Evolutionary conservation across 2,113 vertebrate species (phyloP), one percentile per base, ranked within the genome.

Genomic region (Pangasianodon gigas): DNA sequence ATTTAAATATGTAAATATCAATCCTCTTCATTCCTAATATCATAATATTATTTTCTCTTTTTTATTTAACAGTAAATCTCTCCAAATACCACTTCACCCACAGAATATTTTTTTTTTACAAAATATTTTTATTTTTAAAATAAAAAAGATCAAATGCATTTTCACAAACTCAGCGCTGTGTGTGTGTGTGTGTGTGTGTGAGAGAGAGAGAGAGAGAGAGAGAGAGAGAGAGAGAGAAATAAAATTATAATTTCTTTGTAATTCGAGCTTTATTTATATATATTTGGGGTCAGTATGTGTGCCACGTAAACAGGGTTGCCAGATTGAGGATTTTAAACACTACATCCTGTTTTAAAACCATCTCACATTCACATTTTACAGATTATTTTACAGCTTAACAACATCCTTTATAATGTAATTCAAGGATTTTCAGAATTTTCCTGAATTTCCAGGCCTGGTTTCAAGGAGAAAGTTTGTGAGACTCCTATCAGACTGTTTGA

Each of bases 231-330:
- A 60, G 19, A 37, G 37, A 37, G 37, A 37, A 37, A 37, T 37
- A 37, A 37, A 37, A 37, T 37, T 37, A 37, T 37, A 37, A 37
- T 37, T 37, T 37, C 37, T 37, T 37, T 37, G 37, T 13, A 14
- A 65, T 7, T 54, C 4, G 77, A 80, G 46, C 24, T 87, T 56
- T 48, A 32, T 32, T 41, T 71, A 37, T n/a, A n/a, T n/a, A n/a
- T n/a, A n/a, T n/a, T 37, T 37, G 37, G 37, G 37, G 37, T 44
- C 29, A 74, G 29, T 26, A 21, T 14, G 32, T 52, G 46, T 86
- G 85, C 85, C 85, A 86, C 85, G 85, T 86, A 19, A 71, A 2
- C 65, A 8, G 46, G n/a, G 85, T 71, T 86, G 85, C 85, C 85
- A 86, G 85, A 86, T 86, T 54, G 26, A 0, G 11, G 9, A 18